Conservation (phyloP, 2,797 vertebrate species). For the Bradypus variegatus region DNA sequence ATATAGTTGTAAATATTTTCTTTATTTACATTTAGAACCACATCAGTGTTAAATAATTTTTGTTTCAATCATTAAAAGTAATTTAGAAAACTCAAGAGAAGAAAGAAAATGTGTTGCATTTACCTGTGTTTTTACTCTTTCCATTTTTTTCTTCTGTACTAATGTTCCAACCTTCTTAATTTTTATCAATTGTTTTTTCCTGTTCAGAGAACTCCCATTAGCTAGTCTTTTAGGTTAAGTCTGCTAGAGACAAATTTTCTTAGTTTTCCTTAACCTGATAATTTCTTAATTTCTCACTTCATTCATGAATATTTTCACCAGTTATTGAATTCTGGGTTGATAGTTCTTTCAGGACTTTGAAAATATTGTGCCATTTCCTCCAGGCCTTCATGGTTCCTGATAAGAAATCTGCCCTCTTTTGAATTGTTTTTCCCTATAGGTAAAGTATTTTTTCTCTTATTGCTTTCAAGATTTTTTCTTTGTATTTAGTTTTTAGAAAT, state of each 20-base stretch:
- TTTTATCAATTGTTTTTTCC: not conserved
- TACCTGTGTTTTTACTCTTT: not conserved
- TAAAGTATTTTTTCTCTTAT: not conserved
- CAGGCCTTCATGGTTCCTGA: not conserved
- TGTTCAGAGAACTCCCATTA: not conserved
- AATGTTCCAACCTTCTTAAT: not conserved
- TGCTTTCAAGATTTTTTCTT: not conserved
- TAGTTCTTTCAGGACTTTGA: not conserved
- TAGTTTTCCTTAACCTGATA: not conserved
- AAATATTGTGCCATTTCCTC: not conserved
- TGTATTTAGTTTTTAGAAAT: not conserved
- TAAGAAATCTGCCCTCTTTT: not conserved
- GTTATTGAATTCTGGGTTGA: not conserved
- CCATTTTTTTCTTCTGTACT: not conserved
- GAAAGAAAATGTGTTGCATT: not conserved
- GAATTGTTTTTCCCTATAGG: not conserved
- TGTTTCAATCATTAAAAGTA: not conserved
- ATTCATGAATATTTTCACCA: not conserved
- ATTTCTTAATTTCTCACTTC: not conserved
- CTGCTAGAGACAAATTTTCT: not conserved
- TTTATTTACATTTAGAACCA: no score
- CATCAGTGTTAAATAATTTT: not conserved
- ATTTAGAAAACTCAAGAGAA: not conserved
- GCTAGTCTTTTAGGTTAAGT: not conserved
- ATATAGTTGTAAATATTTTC: no score